A percentile compares a stretch with the other conserved stretches of the same genome.
Evolutionary conservation across 2,888 invertebrate genomes (phyloP).

Genomic region (Phortica okadai): DNA sequence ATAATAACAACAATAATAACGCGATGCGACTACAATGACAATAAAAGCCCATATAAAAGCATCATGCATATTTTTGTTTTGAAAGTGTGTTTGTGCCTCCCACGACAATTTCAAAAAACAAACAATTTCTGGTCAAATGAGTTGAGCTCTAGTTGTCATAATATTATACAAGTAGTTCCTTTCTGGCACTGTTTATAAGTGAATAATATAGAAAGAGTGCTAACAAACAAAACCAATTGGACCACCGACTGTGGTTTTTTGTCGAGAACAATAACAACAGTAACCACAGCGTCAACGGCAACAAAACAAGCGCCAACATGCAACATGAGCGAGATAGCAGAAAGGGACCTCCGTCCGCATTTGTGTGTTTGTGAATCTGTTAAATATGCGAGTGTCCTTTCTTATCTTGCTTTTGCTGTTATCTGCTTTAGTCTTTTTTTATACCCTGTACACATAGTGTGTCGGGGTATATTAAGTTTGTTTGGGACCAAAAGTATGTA

Average conservation of each 20-base stretch:
- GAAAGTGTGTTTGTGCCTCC: not conserved
- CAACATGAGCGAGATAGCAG: not conserved
- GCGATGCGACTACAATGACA: slow-evolving; percentile 21
- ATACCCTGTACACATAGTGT: not conserved
- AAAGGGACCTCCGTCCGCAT: not conserved
- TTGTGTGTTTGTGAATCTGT: slow-evolving; percentile 47
- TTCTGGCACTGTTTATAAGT: slow-evolving; percentile 28
- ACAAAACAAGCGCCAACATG: not conserved
- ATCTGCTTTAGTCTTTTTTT: slow-evolving; percentile 46
- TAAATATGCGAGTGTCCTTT: slow-evolving; percentile 73
- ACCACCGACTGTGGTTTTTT: slow-evolving; percentile 53
- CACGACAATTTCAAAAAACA: not conserved
- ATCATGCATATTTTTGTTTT: slow-evolving; percentile 21
- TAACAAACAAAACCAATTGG: slow-evolving; percentile 45
- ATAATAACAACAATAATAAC: too few species aligned
- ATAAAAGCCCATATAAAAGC: not conserved
- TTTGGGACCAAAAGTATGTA: too few species aligned
- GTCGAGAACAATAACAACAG: slow-evolving; percentile 61
- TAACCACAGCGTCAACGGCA: slow-evolving; percentile 43
- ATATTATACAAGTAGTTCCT: slow-evolving; percentile 38
- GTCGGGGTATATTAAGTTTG: too few species aligned
- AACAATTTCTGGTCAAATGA: not conserved
- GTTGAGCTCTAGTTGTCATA: slow-evolving; percentile 30
- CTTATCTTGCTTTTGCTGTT: slow-evolving; percentile 71
- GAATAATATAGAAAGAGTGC: slow-evolving; percentile 35